Base-by-base conservation (phyloP, 2,113 vertebrate species). In the Cololabis saira region DNA sequence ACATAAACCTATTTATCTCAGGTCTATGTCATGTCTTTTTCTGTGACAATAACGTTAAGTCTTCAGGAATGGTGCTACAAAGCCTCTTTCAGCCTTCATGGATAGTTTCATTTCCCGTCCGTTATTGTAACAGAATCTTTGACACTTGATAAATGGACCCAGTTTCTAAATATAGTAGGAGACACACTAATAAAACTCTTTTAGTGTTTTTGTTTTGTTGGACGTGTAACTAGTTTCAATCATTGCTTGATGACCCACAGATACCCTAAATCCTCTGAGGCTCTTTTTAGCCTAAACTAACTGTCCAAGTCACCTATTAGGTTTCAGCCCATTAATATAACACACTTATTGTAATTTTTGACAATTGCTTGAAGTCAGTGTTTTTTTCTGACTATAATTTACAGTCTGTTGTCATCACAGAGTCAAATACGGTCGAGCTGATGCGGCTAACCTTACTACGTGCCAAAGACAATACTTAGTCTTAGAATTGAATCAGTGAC, bases 391-490 rank as follows among this genome's bases (percentile, higher is more conserved):
- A 9, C 5, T 12, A 0, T 71, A 60, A 80, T 80, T 82, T 79
- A 71, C 52, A 79, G 71, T 24, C 42, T 81, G 74, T 66, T 79
- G 81, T 77, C 70, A 78, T 59, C 67, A 44, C 56, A 40, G 45
- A 71, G 48, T 64, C 73, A 54, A 59, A 70, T 82, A 63, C 43
- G 70, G 71, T 61, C 43, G 61, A 71, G 54, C 49, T 64, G 62
- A 80, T 27, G 52, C 68, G 74, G 77, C 67, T 60, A 57, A 76
- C 71, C 56, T 81, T 64, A 17, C 22, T 43, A 74, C 48, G 40
- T 67, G 76, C 78, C 85, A 87, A 85, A 44, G 40, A 88, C 85
- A 87, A 88, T 50, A 88, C 48, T 65, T 57, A 81, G 52, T 66
- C 63, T 83, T 61, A 33, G 62, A 58, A 81, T 75, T 84, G 80